Evolutionary conservation across 35 echinoderm and acorn worm genomes (phyloP).

Genomic region (Strongylocentrotus purpuratus): DNA sequence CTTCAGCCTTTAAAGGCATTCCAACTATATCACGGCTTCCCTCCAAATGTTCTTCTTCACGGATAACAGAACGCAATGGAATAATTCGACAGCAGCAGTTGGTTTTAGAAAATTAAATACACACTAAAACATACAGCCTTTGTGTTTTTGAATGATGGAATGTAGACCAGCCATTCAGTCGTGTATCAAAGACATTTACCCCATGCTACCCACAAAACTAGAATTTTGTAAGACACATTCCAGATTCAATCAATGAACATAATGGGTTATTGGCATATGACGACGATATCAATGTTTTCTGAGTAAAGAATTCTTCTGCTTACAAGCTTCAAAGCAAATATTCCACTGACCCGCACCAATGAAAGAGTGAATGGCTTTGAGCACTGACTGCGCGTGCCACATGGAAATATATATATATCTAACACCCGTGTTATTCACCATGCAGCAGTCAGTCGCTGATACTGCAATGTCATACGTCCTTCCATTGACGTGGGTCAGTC

Average conservation of each 20-base stretch:
- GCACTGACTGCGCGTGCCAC: not conserved
- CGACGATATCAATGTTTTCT: not conserved
- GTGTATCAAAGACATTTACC: not conserved
- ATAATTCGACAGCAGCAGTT: not conserved
- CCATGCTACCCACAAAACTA: not conserved
- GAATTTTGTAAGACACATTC: not conserved
- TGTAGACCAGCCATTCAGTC: not conserved
- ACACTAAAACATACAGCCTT: not conserved
- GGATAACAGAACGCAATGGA: not conserved
- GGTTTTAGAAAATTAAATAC: not conserved
- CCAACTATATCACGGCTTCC: not conserved
- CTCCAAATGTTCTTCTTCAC: not conserved
- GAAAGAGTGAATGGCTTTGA: not conserved
- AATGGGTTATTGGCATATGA: not conserved
- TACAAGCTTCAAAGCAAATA: not conserved
- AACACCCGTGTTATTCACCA: constrained; percentile 44
- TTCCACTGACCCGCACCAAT: not conserved
- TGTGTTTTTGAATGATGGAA: not conserved
- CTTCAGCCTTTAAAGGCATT: not conserved
- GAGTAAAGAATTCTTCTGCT: not conserved
- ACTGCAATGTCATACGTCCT: not conserved
- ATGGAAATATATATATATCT: constrained; percentile 44
- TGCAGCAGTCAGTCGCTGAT: not conserved
- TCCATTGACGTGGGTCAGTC: not conserved
- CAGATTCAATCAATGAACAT: not conserved